These are phyloP conservation scores for Eudemis profundana DNA, from an alignment of 2,888 invertebrate species.

Conservation along the genomic window DNA sequence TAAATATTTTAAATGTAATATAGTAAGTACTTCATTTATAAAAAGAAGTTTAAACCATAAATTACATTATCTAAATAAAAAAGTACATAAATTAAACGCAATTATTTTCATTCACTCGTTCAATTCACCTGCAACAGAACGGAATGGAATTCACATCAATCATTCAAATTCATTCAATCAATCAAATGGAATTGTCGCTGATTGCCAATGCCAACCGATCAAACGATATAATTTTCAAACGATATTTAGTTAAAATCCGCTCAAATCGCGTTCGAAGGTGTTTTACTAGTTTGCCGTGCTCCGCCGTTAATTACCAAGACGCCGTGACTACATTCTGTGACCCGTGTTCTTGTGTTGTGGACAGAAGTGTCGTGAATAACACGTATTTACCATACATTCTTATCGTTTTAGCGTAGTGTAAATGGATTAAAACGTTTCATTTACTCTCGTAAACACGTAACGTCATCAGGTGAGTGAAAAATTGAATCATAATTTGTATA, in stretches of 20 bases:
- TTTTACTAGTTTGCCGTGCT: conserved; percentile 54
- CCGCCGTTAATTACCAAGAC: conserved; percentile 58
- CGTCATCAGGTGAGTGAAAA: conserved; percentile 62
- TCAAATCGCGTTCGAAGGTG: conserved; percentile 56
- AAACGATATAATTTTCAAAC: conserved; percentile 57
- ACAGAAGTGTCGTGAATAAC: conserved; percentile 60
- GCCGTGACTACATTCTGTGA: conserved; percentile 64
- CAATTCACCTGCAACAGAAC: conserved; percentile 44
- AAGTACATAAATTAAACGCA: not conserved
- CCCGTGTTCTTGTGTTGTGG: conserved; percentile 54
- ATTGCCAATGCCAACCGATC: conserved; percentile 66
- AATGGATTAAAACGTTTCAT: conserved; percentile 61
- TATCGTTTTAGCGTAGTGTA: conserved; percentile 62
- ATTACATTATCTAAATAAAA: not conserved
- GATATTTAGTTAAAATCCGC: conserved; percentile 55
- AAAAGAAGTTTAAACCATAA: not conserved
- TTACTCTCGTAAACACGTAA: conserved; percentile 61
- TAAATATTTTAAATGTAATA: not conserved
- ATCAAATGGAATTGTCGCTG: conserved; percentile 64
- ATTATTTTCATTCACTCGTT: conserved; percentile 44
- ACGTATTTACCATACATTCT: conserved; percentile 65
- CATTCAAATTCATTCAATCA: conserved; percentile 58
- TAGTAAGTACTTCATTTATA: no score
- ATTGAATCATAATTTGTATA: conserved; percentile 47
- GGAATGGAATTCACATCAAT: conserved; percentile 46